phyloP scores from a whole-genome alignment of 2,113 vertebrate species.

The Heptranchias perlo region DNA sequence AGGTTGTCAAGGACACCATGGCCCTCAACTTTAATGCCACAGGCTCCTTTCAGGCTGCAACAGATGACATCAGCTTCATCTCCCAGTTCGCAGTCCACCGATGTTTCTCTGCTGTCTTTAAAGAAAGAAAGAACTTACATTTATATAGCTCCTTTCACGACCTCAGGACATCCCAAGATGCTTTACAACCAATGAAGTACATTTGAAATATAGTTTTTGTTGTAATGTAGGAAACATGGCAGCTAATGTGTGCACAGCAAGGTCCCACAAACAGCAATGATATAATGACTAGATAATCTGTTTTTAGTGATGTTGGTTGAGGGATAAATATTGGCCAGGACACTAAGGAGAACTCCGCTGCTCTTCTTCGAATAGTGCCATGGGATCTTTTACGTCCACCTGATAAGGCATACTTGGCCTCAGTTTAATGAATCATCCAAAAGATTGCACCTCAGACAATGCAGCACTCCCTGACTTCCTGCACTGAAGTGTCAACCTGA shows the following conservation, averaged over 20 bases:
- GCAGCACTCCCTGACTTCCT: neutral
- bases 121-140: neutral
- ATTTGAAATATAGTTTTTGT: neutral
- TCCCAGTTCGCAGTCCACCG: too few relatives aligned
- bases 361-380: too few relatives aligned
- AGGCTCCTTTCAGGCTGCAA: too few relatives aligned
- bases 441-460: neutral
- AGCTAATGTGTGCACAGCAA: neutral
- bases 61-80: too few relatives aligned
- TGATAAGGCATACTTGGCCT: neutral
- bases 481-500: too few relatives aligned
- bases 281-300: neutral
- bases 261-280: neutral
- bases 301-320: neutral
- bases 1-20: too few relatives aligned
- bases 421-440: neutral
- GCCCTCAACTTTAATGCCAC: too few relatives aligned
- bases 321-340: neutral
- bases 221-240: neutral
- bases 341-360: neutral
- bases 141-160: neutral
- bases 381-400: neutral
- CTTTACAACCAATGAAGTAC: neutral
- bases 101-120: too few relatives aligned
- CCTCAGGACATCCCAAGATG: neutral